Conservation (phyloP, 2,113 vertebrate genomes). For the Apodemus sylvaticus region DNA sequence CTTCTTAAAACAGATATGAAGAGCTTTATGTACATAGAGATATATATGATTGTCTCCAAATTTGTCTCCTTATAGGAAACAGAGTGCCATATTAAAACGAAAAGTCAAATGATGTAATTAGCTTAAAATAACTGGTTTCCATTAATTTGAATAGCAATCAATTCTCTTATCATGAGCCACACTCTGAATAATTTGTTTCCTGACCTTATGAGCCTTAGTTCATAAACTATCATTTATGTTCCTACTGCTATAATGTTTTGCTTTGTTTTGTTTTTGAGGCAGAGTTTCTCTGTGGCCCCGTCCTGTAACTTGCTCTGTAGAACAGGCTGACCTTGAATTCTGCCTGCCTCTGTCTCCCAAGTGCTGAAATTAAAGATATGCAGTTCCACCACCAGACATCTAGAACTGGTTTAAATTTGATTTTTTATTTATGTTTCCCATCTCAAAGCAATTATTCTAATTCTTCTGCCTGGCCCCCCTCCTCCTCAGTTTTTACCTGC, state of each 20-base stretch:
- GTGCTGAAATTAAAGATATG: neutral
- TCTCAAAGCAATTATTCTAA: neutral
- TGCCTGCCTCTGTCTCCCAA: neutral
- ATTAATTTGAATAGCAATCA: slow-evolving; percentile 8
- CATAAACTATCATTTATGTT: neutral
- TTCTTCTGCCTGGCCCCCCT: neutral
- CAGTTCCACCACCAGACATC: neutral
- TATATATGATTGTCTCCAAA: neutral
- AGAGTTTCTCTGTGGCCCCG: neutral
- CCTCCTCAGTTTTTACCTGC: neutral
- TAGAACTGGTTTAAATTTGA: neutral
- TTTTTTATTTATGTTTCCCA: neutral
- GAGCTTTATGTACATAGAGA: neutral
- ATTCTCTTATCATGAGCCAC: neutral
- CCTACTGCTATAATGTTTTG: neutral
- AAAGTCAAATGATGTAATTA: neutral
- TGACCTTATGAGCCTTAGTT: neutral
- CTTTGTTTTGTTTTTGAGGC: neutral
- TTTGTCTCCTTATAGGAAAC: neutral
- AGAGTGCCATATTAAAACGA: neutral
- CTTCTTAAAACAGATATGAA: neutral
- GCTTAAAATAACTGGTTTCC: slow-evolving; percentile 6
- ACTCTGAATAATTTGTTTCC: neutral
- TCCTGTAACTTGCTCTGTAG: neutral
- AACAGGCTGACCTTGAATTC: neutral